Percentiles rank a stretch among this genome's conserved stretches.
phyloP scores from a whole-genome alignment of 2,113 vertebrate species.

The human region DNA sequence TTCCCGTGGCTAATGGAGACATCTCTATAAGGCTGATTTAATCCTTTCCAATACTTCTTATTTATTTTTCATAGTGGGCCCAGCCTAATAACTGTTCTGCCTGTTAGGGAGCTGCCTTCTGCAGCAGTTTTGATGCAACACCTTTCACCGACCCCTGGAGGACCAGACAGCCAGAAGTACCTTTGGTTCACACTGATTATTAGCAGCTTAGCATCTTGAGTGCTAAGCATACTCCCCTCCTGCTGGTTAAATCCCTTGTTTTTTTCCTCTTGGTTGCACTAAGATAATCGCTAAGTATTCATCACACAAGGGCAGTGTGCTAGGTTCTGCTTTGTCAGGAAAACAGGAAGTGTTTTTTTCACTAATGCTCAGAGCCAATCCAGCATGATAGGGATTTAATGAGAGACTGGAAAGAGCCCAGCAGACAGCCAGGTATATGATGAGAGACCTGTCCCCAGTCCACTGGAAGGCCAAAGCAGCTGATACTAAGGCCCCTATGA shows the following conservation, averaged over 20 bases:
- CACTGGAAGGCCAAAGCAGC: not conserved
- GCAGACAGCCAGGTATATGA: not conserved
- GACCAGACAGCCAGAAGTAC: not conserved
- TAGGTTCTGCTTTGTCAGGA: not conserved
- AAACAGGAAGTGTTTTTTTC: constrained; percentile 7
- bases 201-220: constrained; percentile 45
- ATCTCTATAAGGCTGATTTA: not conserved
- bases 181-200: constrained; percentile 42
- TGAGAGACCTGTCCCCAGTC: not conserved
- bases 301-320: not conserved
- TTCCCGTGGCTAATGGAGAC: not conserved
- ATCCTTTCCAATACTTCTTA: not conserved
- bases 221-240: not conserved
- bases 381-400: constrained; percentile 30
- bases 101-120: not conserved
- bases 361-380: not conserved
- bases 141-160: not conserved
- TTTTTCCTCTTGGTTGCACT: constrained; percentile 53
- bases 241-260: constrained; percentile 66
- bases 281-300: constrained; percentile 39
- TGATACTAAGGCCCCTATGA: not conserved
- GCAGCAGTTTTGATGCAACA: not conserved
- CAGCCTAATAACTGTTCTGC: not conserved
- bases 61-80: not conserved
- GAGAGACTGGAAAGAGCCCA: not conserved